A percentile compares a stretch with the other conserved stretches of the same genome.
These are phyloP conservation scores for Neodiprion fabricii DNA, from an alignment of 1,140 invertebrate genomes.

Conservation along the genomic window DNA sequence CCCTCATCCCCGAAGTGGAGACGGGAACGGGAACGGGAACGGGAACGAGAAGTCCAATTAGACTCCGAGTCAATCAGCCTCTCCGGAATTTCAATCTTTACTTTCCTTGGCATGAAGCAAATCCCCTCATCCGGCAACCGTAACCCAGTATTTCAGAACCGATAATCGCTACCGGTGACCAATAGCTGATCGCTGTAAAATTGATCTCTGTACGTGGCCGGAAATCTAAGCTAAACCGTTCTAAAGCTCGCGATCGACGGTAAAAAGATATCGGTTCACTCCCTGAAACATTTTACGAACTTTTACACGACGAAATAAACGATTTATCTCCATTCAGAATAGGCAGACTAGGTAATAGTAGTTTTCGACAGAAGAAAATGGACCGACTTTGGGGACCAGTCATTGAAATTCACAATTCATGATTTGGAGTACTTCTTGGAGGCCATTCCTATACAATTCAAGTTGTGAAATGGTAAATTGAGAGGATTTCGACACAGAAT, in stretches of 20 bases:
- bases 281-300: too few relatives aligned
- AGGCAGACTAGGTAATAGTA: too few relatives aligned
- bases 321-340: too few relatives aligned
- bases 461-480: too few relatives aligned
- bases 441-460: too few relatives aligned
- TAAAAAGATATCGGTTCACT: too few relatives aligned
- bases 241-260: too few relatives aligned
- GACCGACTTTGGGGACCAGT: too few relatives aligned
- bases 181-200: background rate
- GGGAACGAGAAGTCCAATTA: constrained; percentile 2
- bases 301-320: too few relatives aligned
- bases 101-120: background rate
- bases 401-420: too few relatives aligned
- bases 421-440: too few relatives aligned
- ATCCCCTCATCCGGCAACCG: background rate
- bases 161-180: background rate
- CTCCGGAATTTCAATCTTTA: background rate
- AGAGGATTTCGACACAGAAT: background rate
- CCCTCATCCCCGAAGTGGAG: background rate
- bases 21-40: background rate
- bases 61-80: background rate
- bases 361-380: too few relatives aligned
- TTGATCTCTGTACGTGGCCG: background rate
- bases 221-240: background rate
- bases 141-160: background rate